phyloP scores from a whole-genome alignment of 37 sponge, comb jelly and placozoan genomes.

The Crambe crambe region DNA sequence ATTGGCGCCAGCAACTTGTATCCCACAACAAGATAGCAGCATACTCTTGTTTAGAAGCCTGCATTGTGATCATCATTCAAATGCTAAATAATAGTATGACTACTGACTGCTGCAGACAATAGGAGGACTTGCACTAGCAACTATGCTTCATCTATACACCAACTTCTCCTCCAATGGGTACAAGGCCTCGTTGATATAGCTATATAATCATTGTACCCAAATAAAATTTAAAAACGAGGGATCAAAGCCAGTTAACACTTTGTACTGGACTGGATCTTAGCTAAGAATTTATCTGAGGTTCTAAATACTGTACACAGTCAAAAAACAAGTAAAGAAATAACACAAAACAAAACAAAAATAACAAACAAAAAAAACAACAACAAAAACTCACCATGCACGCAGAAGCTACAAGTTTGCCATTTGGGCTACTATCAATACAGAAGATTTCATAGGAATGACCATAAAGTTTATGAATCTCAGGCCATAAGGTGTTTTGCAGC shows the following conservation, averaged over 20 bases:
- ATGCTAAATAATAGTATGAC: background rate
- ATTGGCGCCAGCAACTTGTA: constrained; percentile 65
- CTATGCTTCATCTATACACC: background rate
- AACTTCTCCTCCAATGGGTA: too few species aligned
- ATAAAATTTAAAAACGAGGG: too few species aligned
- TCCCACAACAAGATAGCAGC: constrained; percentile 86
- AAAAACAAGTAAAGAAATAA: too few species aligned
- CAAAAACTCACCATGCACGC: constrained; percentile 72
- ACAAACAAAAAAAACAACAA: background rate
- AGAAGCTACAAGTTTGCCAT: constrained; percentile 78
- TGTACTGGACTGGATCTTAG: too few species aligned
- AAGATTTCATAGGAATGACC: constrained; percentile 92
- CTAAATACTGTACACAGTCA: too few species aligned
- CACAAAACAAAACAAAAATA: background rate
- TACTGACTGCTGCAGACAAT: background rate
- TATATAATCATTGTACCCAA: too few species aligned
- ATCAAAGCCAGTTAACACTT: too few species aligned
- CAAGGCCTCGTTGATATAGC: too few species aligned
- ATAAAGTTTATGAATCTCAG: constrained; percentile 93
- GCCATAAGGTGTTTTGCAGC: constrained; percentile 94
- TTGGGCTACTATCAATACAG: constrained; percentile 56
- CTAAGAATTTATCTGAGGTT: too few species aligned
- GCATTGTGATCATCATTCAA: constrained; percentile 1
- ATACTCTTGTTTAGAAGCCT: constrained; percentile 88
- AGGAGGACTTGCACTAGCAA: background rate